Conservation (phyloP, 2,797 vertebrate genomes). For the Bothrops alternatus region DNA sequence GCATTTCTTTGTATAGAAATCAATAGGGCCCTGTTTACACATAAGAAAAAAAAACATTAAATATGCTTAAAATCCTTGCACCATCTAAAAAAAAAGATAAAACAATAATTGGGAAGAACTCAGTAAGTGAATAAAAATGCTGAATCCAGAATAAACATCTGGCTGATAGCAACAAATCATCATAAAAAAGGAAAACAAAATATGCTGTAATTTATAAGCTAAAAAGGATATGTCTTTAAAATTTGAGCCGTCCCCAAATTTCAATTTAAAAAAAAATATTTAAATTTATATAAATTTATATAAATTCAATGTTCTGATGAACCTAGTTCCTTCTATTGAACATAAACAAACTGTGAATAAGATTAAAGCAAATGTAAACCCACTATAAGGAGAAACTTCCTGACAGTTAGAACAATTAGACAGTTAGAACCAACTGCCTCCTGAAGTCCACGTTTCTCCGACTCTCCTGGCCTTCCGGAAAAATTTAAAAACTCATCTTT, state of each 20-base stretch:
- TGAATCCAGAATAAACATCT: neutral
- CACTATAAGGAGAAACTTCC: neutral
- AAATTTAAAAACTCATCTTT: no score
- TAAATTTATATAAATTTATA: neutral
- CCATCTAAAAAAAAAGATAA: neutral
- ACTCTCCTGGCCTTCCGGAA: no score
- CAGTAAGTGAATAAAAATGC: neutral
- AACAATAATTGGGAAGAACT: neutral
- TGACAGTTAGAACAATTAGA: no score
- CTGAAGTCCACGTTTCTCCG: no score
- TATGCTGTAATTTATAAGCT: neutral
- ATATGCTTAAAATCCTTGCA: neutral
- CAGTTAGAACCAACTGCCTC: no score
- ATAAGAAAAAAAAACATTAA: neutral
- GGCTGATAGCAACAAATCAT: neutral
- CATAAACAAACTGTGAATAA: no score
- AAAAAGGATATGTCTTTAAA: neutral
- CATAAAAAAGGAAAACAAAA: neutral
- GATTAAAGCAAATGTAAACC: neutral
- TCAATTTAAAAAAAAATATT: no score
- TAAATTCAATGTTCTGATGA: neutral
- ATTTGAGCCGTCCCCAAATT: neutral
- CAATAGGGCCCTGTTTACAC: neutral
- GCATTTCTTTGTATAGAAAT: neutral
- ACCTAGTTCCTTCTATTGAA: neutral